A percentile compares a stretch with the other conserved stretches of the same genome.
Conservation (phyloP, 2,797 vertebrate species). For the Pangasius krempfi region DNA sequence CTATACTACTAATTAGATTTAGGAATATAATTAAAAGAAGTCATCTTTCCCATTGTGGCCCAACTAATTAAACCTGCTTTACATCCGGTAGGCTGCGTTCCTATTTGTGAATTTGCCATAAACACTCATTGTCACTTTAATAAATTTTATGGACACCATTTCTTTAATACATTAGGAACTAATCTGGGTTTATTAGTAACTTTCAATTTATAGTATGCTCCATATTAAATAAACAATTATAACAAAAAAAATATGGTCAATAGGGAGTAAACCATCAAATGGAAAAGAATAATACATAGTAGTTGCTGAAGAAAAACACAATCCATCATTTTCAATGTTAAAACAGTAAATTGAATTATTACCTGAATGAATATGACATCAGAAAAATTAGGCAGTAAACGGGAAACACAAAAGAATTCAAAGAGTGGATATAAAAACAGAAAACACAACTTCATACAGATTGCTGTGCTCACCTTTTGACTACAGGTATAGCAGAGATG, state of each 20-base stretch:
- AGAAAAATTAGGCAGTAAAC: not conserved
- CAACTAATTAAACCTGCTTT: not conserved
- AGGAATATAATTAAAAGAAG: not conserved
- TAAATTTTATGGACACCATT: not conserved
- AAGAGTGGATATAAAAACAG: not conserved
- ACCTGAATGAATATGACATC: not conserved
- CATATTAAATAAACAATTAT: not conserved
- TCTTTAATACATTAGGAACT: not conserved
- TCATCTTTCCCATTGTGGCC: not conserved
- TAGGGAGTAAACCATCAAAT: not conserved
- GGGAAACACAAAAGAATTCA: not conserved
- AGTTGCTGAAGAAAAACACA: too few species aligned
- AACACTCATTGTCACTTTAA: not conserved
- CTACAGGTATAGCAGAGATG: conserved; percentile 76
- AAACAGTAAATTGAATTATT: not conserved
- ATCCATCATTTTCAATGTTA: not conserved
- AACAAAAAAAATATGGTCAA: not conserved
- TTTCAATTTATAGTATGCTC: not conserved
- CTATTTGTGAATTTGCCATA: not conserved
- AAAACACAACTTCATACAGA: not conserved
- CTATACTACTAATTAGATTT: not conserved
- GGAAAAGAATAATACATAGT: not conserved
- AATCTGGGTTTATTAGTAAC: not conserved
- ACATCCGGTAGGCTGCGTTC: not conserved
- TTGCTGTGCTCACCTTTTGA: conserved; percentile 86